Percentiles rank a stretch among this genome's conserved stretches.
These are phyloP conservation scores for Lepidocyrtoides sp. DNA, from an alignment of 2,888 invertebrate genomes.

Conservation along the genomic window DNA sequence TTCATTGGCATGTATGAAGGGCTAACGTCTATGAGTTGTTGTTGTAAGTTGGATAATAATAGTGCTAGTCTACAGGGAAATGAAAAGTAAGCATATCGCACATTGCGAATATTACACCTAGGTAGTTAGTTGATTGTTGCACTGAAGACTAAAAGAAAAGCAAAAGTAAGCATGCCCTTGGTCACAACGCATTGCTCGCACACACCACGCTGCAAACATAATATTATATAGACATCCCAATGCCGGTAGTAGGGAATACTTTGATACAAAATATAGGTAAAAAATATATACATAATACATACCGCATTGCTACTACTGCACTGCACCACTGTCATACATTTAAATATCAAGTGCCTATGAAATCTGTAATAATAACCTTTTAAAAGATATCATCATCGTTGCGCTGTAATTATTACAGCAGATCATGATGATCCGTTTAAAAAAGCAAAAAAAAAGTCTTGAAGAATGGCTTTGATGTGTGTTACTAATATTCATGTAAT, in stretches of 20 bases:
- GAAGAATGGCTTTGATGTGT: not conserved
- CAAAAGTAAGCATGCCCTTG: constrained; percentile 69
- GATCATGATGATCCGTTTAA: constrained; percentile 57
- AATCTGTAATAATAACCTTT: constrained; percentile 51
- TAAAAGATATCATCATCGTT: constrained; percentile 34
- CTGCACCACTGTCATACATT: too few species aligned
- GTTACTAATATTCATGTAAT: constrained; percentile 13
- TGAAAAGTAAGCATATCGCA: constrained; percentile 8
- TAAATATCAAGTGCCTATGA: not conserved
- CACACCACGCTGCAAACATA: not conserved
- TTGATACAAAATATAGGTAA: too few species aligned
- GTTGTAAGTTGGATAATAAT: constrained; percentile 24
- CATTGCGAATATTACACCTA: not conserved
- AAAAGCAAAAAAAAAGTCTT: constrained; percentile 19
- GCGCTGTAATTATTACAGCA: constrained; percentile 34
- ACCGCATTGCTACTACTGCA: too few species aligned
- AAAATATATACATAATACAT: too few species aligned
- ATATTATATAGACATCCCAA: not conserved
- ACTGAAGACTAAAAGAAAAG: constrained; percentile 30
- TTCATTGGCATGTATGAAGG: constrained; percentile 24
- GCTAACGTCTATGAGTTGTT: not conserved
- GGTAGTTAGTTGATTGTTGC: not conserved
- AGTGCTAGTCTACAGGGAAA: not conserved
- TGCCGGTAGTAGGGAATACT: constrained; percentile 28
- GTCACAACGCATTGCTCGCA: constrained; percentile 28